Evolutionary conservation across 2,888 invertebrate species (phyloP), one percentile per base, ranked within the genome.

Genomic region (Julus scandinavius): DNA sequence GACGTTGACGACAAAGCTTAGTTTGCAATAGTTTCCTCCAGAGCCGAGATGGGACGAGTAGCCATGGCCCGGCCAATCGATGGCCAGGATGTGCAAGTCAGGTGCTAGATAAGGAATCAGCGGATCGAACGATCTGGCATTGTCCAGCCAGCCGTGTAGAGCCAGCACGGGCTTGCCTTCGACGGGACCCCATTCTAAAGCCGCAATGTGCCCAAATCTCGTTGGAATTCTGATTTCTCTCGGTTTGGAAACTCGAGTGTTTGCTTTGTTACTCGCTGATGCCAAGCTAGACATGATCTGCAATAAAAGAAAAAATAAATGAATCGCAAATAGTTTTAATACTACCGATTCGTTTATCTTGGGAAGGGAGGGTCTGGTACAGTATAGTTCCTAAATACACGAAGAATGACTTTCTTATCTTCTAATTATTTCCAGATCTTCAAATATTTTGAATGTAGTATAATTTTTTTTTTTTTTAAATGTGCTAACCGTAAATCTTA

Each of bases 101-200:
- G 85, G 63, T 5, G 88, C 45, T 13, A 90, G 88, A 15, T 84
- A 83, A 38, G 87, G 88, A 86, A 84, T 88, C 29, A 90, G 87
- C 1, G 88, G 88, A n/a, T 86, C 89, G 72, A 90, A 90, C 0
- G 89, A 88, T 20, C 72, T 87, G 29, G 88, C 89, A 45, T 90
- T 90, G 63, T 90, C 90, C 45, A 90, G 88, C 87, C 89, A 90
- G 2, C 90, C 90, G 85, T 90, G 90, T 1, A 90, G 85, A 58
- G 89, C 89, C 13, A 90, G 17, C n/a, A 88, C 87, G 6, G 87
- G 88, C 45, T 38, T 49, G 29, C 88, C 88, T n/a, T 88, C 80
- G n/a, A 29, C 40, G 15, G 87, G 45, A 0, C 88, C 88, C 86
- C 88, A 88, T 50, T 86, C 88, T 11, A 87, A 15, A 17, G 40